Percentiles rank a stretch among this genome's conserved stretches.
Evolutionary conservation across 2,797 vertebrate species (phyloP).

Genomic region (Chaunax sp.): DNA sequence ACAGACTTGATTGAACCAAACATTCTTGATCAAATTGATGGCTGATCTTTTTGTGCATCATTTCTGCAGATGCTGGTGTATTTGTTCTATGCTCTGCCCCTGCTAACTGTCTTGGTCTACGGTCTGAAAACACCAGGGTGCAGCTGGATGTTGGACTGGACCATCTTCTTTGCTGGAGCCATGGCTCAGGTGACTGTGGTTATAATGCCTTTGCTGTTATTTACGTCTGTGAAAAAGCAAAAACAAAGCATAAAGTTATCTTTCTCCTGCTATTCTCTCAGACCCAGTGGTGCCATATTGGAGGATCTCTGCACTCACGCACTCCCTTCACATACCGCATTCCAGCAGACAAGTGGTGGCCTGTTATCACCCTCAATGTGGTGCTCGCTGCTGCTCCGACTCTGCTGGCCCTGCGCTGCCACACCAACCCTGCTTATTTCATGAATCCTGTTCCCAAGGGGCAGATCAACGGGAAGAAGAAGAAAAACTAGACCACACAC

Average conservation of each 20-base stretch:
- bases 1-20: not conserved
- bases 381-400: conserved; percentile 80
- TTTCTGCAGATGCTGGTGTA: conserved; percentile 89
- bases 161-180: conserved; percentile 89
- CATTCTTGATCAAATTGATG: not conserved
- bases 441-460: conserved; percentile 58
- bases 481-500: conserved; percentile 77
- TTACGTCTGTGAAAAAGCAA: not conserved
- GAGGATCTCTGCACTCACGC: conserved; percentile 88
- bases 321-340: conserved; percentile 94
- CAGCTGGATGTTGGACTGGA: conserved; percentile 93
- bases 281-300: conserved; percentile 95
- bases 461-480: conserved; percentile 75
- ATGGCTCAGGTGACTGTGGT: conserved; percentile 87
- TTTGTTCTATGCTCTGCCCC: conserved; percentile 90
- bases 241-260: conserved; percentile 14
- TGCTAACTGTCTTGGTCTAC: conserved; percentile 81
- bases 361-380: conserved; percentile 85
- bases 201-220: not conserved
- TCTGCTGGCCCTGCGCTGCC: conserved; percentile 88
- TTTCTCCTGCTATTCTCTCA: conserved; percentile 62
- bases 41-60: not conserved
- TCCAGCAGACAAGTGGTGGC: conserved; percentile 85
- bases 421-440: conserved; percentile 85
- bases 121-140: conserved; percentile 89